Percentiles rank a stretch among this genome's conserved stretches.
Conservation (phyloP, 1,140 invertebrate genomes). For the Polyergus mexicanus region DNA sequence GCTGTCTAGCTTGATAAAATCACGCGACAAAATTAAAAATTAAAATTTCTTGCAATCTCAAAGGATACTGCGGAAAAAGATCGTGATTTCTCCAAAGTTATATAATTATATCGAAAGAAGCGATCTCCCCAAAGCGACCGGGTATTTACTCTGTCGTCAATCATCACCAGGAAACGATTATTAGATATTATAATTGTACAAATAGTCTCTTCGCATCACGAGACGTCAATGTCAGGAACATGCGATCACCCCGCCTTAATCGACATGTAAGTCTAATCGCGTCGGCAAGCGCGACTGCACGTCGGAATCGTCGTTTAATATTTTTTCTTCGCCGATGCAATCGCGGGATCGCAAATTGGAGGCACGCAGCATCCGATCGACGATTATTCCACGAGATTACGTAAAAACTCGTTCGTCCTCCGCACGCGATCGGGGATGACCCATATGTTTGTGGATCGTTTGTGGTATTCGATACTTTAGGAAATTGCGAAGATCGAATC, state of each 20-base stretch:
- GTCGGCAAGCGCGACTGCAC: background rate
- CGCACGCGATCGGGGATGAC: conserved; percentile 52
- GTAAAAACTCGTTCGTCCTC: conserved; percentile 79
- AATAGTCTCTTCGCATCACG: background rate
- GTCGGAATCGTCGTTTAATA: background rate
- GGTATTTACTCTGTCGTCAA: conserved; percentile 10
- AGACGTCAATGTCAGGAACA: conserved; percentile 24
- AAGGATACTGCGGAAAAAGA: background rate
- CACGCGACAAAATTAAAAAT: too few species aligned
- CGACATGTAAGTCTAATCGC: background rate
- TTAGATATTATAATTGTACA: conserved; percentile 41
- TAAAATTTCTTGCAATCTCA: background rate
- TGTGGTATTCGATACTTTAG: conserved; percentile 18
- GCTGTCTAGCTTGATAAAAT: too few species aligned
- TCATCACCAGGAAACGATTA: conserved; percentile 9
- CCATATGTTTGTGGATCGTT: conserved; percentile 65
- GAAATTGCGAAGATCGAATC: conserved; percentile 29
- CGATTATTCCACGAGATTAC: conserved; percentile 69
- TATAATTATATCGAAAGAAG: conserved; percentile 16
- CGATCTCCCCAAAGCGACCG: background rate
- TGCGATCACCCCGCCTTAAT: conserved; percentile 25
- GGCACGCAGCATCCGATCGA: conserved; percentile 10
- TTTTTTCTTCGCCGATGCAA: background rate
- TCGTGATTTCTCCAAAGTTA: conserved; percentile 5
- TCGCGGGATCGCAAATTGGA: background rate